Conservation (phyloP, 2,888 invertebrate genomes). For the Epistrophe eligans region DNA sequence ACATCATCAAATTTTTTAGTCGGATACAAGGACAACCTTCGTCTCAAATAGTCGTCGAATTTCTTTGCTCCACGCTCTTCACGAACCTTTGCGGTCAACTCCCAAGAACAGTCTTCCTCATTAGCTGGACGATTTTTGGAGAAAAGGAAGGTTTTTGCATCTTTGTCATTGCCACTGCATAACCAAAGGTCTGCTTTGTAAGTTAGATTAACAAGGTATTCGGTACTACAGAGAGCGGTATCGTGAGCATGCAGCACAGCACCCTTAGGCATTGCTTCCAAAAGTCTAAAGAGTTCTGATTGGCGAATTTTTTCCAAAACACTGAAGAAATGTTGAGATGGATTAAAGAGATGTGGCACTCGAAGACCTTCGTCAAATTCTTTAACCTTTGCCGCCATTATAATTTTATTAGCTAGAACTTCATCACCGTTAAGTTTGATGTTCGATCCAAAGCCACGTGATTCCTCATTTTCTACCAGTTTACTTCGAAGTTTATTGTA, state of each 20-base stretch:
- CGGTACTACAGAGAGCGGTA: slow-evolving; percentile 86
- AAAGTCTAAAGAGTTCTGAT: slow-evolving; percentile 88
- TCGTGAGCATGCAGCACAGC: slow-evolving; percentile 89
- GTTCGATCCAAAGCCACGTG: slow-evolving; percentile 85
- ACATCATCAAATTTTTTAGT: slow-evolving; percentile 85
- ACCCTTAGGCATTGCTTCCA: slow-evolving; percentile 90
- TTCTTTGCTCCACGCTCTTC: slow-evolving; percentile 73
- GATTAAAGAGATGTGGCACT: slow-evolving; percentile 86
- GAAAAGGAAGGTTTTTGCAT: slow-evolving; percentile 77
- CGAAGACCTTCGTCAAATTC: slow-evolving; percentile 86
- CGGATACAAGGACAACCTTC: slow-evolving; percentile 86
- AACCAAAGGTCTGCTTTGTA: slow-evolving; percentile 85
- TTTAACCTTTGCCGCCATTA: slow-evolving; percentile 86
- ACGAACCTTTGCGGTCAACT: slow-evolving; percentile 78
- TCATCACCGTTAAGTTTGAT: slow-evolving; percentile 85
- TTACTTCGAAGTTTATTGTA: slow-evolving; percentile 82
- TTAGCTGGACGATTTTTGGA: slow-evolving; percentile 76
- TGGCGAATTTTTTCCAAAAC: slow-evolving; percentile 86
- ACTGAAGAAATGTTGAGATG: slow-evolving; percentile 88
- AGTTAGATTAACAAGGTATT: slow-evolving; percentile 87
- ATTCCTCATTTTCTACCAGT: slow-evolving; percentile 85
- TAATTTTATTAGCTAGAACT: slow-evolving; percentile 85
- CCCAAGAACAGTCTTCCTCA: slow-evolving; percentile 78
- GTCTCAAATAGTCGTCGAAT: slow-evolving; percentile 85
- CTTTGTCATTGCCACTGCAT: slow-evolving; percentile 81